Evolutionary conservation across 2,113 vertebrate genomes (phyloP).

Genomic region (Trichechus manatus): DNA sequence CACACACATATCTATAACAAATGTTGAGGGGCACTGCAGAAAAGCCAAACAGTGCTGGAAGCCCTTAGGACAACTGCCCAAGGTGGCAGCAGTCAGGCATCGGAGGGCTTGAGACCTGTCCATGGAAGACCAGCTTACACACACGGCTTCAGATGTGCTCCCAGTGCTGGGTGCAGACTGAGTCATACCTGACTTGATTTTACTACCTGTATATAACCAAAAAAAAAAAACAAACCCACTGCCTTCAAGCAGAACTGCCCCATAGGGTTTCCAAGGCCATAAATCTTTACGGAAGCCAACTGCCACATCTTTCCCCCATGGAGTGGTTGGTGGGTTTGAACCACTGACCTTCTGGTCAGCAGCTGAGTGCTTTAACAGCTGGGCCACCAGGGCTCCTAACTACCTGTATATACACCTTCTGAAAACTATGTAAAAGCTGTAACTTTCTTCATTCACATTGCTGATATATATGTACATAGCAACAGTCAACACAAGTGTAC

Average conservation of each 20-base stretch:
- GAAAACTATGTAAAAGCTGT: neutral
- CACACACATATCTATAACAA: fast-evolving
- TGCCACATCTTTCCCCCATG: too few relatives aligned
- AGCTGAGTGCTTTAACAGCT: too few relatives aligned
- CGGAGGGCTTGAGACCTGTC: neutral
- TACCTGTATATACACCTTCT: neutral
- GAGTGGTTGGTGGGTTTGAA: too few relatives aligned
- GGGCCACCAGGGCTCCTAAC: too few relatives aligned
- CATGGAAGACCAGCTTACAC: neutral
- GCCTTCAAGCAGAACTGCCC: too few relatives aligned
- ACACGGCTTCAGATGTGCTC: neutral
- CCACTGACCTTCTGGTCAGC: too few relatives aligned
- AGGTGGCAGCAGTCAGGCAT: neutral
- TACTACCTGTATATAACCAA: neutral
- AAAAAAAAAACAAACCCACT: too few relatives aligned
- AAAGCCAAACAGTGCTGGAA: neutral
- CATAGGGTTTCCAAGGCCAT: too few relatives aligned
- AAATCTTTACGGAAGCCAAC: too few relatives aligned
- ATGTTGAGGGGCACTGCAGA: neutral
- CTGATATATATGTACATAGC: neutral
- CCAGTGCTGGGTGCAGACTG: neutral
- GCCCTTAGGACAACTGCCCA: neutral
- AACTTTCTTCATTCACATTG: neutral
- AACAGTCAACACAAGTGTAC: neutral
- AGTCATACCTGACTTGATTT: neutral